Evolutionary conservation across 2,888 invertebrate genomes (phyloP).

Genomic region (Temnothorax rugatulus): DNA sequence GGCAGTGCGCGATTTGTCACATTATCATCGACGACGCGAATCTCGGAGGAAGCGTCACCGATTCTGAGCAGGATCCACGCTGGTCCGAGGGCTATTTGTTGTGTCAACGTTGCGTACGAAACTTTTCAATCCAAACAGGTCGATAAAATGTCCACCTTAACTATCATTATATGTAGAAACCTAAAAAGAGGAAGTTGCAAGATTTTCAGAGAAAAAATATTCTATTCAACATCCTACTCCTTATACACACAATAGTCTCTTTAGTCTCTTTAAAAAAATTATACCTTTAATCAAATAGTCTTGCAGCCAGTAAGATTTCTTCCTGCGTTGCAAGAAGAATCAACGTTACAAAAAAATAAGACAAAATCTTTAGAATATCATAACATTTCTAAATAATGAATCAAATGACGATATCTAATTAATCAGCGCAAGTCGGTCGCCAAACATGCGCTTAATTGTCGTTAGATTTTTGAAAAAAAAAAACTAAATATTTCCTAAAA

Average conservation of each 20-base stretch:
- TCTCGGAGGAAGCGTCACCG: conserved; percentile 60
- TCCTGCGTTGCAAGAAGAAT: neutral
- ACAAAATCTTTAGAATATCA: conserved; percentile 8
- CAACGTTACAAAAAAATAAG: conserved; percentile 20
- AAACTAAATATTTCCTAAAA: neutral
- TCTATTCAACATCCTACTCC: neutral
- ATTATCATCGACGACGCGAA: conserved; percentile 71
- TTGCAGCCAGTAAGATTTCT: neutral
- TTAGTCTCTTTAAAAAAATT: neutral
- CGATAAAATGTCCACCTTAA: conserved; percentile 45
- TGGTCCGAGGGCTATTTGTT: conserved; percentile 79
- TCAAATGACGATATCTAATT: conserved; percentile 6
- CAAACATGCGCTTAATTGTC: neutral
- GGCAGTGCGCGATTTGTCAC: conserved; percentile 78
- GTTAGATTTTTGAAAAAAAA: neutral
- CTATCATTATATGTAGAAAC: neutral
- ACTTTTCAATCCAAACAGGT: conserved; percentile 79
- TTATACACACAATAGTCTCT: neutral
- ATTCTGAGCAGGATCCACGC: conserved; percentile 71
- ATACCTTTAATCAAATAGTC: neutral
- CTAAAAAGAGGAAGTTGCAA: neutral
- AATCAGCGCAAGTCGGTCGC: neutral
- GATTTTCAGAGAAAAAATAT: conserved; percentile 5
- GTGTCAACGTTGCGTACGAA: conserved; percentile 80
- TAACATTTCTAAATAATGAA: neutral